Evolutionary conservation across 2,888 invertebrate species (phyloP).

Genomic region (Cosmia pyralina): DNA sequence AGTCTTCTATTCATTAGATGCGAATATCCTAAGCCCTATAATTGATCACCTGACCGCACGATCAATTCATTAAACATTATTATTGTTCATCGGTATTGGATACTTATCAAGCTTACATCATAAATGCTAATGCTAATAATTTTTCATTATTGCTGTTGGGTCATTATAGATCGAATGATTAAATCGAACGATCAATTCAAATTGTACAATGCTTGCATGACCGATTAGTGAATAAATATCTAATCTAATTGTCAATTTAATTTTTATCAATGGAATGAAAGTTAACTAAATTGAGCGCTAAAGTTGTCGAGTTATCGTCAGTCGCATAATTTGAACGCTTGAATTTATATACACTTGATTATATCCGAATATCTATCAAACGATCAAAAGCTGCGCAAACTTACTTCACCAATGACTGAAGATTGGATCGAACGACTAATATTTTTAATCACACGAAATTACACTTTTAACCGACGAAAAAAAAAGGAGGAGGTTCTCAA

Average conservation of each 20-base stretch:
- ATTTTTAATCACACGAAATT: background rate
- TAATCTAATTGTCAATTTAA: conserved; percentile 12
- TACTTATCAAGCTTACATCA: conserved; percentile 31
- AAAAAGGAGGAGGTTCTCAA: too few relatives aligned
- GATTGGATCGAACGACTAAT: background rate
- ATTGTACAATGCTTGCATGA: conserved; percentile 35
- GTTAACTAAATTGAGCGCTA: conserved; percentile 46
- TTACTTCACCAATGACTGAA: background rate
- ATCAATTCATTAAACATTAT: conserved; percentile 44
- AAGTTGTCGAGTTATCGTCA: conserved; percentile 22
- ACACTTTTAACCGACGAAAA: too few relatives aligned
- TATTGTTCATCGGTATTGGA: conserved; percentile 52
- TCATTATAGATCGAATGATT: conserved; percentile 18
- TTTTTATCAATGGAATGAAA: conserved; percentile 55
- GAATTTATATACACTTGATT: background rate
- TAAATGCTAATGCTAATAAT: conserved; percentile 37
- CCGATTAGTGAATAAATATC: conserved; percentile 30
- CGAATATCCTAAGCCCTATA: conserved; percentile 24
- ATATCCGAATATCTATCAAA: background rate
- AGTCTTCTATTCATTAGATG: conserved; percentile 32
- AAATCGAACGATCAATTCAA: conserved; percentile 16
- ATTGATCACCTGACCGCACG: conserved; percentile 27
- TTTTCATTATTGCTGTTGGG: conserved; percentile 52
- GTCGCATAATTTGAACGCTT: conserved; percentile 1
- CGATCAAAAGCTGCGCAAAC: background rate